Evolutionary conservation across 2,113 vertebrate species (phyloP).

Genomic region (Cacatua alba): DNA sequence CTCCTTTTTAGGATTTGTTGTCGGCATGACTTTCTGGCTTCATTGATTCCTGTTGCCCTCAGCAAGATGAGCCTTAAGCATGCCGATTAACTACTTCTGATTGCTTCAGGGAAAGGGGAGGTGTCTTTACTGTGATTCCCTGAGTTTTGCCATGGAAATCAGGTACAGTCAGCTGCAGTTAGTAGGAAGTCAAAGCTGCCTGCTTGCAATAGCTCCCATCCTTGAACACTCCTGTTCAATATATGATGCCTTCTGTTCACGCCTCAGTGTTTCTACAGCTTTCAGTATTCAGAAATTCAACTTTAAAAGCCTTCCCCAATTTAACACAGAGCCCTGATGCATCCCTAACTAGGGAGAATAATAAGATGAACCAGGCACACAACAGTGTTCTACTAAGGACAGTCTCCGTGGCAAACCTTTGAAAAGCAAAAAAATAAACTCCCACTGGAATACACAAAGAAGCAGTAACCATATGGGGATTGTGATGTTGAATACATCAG

Average conservation of each 20-base stretch:
- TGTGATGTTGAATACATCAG: slow-evolving; percentile 51
- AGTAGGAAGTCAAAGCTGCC: background rate
- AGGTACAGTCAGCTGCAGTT: background rate
- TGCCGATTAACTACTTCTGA: background rate
- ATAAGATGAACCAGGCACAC: slow-evolving; percentile 44
- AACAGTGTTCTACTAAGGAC: background rate
- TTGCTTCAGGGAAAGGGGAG: background rate
- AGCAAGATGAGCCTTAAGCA: background rate
- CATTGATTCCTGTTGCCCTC: background rate
- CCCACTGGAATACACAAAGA: slow-evolving; percentile 35
- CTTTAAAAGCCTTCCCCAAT: slow-evolving; percentile 43
- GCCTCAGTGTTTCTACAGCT: background rate
- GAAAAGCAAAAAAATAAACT: slow-evolving; percentile 56
- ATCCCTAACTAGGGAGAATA: slow-evolving; percentile 51
- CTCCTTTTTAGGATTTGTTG: background rate
- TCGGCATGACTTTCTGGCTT: background rate
- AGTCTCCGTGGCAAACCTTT: slow-evolving; percentile 34
- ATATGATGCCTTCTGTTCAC: slow-evolving; percentile 14
- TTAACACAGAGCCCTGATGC: slow-evolving; percentile 30
- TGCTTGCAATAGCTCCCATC: background rate
- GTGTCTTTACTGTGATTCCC: background rate
- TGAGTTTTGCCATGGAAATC: background rate
- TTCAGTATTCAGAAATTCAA: slow-evolving; percentile 38
- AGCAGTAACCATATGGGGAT: slow-evolving; percentile 61
- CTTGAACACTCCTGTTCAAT: background rate